These are phyloP conservation scores for Vidua chalybeata DNA, from an alignment of 2,113 vertebrate species.

Conservation along the genomic window DNA sequence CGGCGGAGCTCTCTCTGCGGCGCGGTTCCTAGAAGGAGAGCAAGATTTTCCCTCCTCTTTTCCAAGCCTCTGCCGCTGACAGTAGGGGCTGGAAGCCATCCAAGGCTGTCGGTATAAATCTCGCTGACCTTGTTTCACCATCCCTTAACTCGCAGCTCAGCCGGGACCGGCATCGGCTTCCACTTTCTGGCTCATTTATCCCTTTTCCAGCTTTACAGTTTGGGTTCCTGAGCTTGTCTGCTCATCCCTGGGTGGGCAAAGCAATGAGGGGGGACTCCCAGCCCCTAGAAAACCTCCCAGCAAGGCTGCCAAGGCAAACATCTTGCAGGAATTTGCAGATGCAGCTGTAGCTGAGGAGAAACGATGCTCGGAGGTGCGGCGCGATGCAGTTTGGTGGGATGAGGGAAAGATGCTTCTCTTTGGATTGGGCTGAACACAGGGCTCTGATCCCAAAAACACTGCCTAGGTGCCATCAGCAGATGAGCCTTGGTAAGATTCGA, in stretches of 20 bases:
- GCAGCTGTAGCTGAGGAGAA: neutral
- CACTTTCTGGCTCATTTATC: slow-evolving; percentile 25
- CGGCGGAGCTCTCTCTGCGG: neutral
- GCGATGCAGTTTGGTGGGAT: rapidly evolving
- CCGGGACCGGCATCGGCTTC: neutral
- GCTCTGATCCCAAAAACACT: neutral
- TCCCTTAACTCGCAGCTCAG: neutral
- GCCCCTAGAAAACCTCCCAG: neutral
- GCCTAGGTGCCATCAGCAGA: neutral
- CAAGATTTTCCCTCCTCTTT: slow-evolving; percentile 41
- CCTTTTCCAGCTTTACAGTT: neutral
- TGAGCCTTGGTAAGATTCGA: neutral
- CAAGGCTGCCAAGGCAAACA: neutral
- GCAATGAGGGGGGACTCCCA: neutral
- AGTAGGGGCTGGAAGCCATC: slow-evolving; percentile 3
- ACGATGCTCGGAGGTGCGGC: rapidly evolving
- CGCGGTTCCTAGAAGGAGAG: slow-evolving; percentile 34
- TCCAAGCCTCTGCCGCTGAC: neutral
- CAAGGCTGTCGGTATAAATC: slow-evolving; percentile 46
- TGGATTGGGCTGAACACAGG: neutral
- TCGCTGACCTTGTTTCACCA: slow-evolving; percentile 43
- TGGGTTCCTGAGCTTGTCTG: neutral
- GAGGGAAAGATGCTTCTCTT: neutral
- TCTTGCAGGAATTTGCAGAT: neutral
- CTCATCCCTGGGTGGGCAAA: neutral